Evolutionary conservation across 1,140 invertebrate genomes (phyloP), one percentile per base, ranked within the genome.

Genomic region (Latrodectus geometricus): DNA sequence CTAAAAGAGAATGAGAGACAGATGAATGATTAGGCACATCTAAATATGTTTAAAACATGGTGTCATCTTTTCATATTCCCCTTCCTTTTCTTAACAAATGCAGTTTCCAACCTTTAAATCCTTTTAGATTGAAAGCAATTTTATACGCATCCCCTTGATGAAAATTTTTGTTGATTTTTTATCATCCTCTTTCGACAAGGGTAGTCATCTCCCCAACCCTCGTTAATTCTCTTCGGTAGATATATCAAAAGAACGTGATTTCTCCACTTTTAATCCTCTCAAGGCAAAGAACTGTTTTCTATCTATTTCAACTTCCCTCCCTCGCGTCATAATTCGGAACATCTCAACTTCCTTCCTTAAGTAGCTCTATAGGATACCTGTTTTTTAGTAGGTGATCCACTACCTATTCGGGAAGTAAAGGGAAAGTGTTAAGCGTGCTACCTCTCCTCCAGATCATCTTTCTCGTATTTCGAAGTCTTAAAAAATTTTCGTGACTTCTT

Each of bases 401-500:
- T 35, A 35, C 35, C 35, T 35, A 35, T 5, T 5, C 35, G 35
- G 35, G 5, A 5, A 35, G 5, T 35, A 35, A 5, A 3, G 35
- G 35, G 5, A 35, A 35, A 35, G 35, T 80, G 78, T 80, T 80
- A 80, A 80, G 70, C 49, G 70, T 80, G 66, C 15, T 11, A 8
- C 49, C 66, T 65, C 23, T 50, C n/a, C 11, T 68, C 49, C 50
- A 20, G 23, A 80, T 70, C 78, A 50, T 70, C 17, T 20, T 52
- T 35, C 35, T n/a, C 15, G 61, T 50, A 80, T 70, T 80, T 80
- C 50, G 11, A 68, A 80, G 66, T 54, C 78, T 49, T 80, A 72
- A 80, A 80, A 80, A 80, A 49, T 80, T 80, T 80, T 48, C 78
- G 78, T 80, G 78, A 80, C 78, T 80, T 80, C 69, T 80, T 49